phyloP scores from a whole-genome alignment of 2,797 vertebrate species.

The Eulemur mongoz region DNA sequence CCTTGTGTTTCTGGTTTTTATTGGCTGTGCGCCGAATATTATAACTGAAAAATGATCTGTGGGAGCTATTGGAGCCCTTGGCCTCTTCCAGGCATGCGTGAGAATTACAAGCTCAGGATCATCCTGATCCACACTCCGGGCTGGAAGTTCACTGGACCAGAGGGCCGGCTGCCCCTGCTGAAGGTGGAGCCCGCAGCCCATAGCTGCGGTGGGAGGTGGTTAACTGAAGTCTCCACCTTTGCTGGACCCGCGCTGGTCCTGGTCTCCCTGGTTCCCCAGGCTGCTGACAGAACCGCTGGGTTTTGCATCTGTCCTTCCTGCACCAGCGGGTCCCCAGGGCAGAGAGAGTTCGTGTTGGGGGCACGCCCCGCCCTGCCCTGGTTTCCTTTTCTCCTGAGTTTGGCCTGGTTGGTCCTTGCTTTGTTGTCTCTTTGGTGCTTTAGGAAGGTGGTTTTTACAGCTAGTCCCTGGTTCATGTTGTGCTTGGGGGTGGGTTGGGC shows the following conservation, averaged over 20 bases:
- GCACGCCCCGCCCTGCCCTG: rapidly evolving
- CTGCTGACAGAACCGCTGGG: neutral
- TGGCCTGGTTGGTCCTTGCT: neutral
- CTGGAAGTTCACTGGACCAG: neutral
- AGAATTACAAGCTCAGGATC: neutral
- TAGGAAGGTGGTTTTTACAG: neutral
- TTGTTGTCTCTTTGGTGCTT: neutral
- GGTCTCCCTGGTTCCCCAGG: neutral
- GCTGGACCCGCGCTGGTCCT: rapidly evolving
- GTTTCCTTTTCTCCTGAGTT: neutral
- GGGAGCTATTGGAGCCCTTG: neutral
- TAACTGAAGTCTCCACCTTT: neutral
- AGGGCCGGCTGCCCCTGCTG: too few relatives aligned
- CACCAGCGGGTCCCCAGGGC: rapidly evolving
- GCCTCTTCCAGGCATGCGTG: neutral
- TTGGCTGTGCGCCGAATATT: neutral
- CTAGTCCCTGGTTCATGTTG: rapidly evolving
- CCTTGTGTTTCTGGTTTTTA: neutral
- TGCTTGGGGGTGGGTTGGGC: neutral
- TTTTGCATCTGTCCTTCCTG: too few relatives aligned
- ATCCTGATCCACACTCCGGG: neutral
- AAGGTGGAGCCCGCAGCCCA: neutral
- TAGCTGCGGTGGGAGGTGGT: rapidly evolving
- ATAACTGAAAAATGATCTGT: neutral
- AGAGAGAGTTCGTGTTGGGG: neutral